A percentile compares a stretch with the other conserved stretches of the same genome.
Conservation (phyloP, 2,797 vertebrate genomes). For the Craterocephalus amniculus region DNA sequence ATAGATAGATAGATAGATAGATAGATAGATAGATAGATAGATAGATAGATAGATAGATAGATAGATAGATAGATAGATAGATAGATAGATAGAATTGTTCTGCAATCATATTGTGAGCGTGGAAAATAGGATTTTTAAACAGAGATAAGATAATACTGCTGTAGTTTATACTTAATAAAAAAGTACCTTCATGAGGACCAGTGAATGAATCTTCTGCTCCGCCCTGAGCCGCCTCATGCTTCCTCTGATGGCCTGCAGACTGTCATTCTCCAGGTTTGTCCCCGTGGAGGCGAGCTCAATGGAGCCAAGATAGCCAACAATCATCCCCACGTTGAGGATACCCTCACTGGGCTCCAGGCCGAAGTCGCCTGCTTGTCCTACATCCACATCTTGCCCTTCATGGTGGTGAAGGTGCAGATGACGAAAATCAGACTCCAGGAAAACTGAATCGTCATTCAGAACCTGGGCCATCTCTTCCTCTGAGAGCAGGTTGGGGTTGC, state of each 20-base stretch:
- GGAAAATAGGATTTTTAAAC: background rate
- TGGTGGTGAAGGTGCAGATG: slow-evolving; percentile 72
- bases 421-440: slow-evolving; percentile 77
- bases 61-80: too few species aligned
- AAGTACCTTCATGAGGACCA: slow-evolving; percentile 91
- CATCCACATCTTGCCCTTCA: slow-evolving; percentile 67
- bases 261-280: slow-evolving; percentile 91
- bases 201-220: slow-evolving; percentile 94
- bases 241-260: slow-evolving; percentile 95
- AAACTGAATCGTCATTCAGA: slow-evolving; percentile 86
- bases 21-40: too few species aligned
- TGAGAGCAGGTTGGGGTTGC: slow-evolving; percentile 82
- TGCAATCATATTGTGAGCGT: background rate
- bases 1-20: too few species aligned
- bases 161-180: background rate
- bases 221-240: slow-evolving; percentile 97
- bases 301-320: slow-evolving; percentile 97
- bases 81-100: too few species aligned
- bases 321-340: slow-evolving; percentile 97
- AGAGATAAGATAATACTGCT: background rate
- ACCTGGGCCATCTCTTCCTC: slow-evolving; percentile 88
- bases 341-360: slow-evolving; percentile 83
- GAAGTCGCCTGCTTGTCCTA: slow-evolving; percentile 79
- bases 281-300: slow-evolving; percentile 94
- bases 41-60: too few species aligned